phyloP scores from a whole-genome alignment of 2,888 invertebrate genomes.

The Dicycla oo region DNA sequence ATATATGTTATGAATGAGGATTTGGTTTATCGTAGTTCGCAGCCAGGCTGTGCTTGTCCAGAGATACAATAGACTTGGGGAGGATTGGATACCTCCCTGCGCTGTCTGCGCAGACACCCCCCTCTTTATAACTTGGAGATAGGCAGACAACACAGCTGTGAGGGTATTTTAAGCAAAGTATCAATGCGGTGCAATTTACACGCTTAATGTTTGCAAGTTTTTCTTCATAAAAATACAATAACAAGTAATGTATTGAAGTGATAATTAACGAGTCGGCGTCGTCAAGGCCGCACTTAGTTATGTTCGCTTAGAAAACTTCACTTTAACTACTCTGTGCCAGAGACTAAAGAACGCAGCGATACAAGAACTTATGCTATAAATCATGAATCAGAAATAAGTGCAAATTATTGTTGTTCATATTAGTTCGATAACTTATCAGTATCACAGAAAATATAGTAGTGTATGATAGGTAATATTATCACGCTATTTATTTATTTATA shows the following conservation, averaged over 20 bases:
- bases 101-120: conserved; percentile 23
- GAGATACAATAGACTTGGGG: conserved; percentile 3
- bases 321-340: conserved; percentile 4
- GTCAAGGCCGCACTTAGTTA: conserved; percentile 47
- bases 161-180: conserved; percentile 1
- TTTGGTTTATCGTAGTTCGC: conserved; percentile 27
- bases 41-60: conserved; percentile 18
- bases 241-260: conserved; percentile 37
- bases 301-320: conserved; percentile 27
- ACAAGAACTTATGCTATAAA: background rate
- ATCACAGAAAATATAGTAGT: background rate
- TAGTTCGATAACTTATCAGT: conserved; percentile 26
- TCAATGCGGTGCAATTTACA: conserved; percentile 1
- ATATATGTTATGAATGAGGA: conserved; percentile 32
- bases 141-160: conserved; percentile 1
- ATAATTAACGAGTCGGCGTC: conserved; percentile 50
- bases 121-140: background rate
- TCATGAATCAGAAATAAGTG: conserved; percentile 48
- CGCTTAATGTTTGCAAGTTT: conserved; percentile 21
- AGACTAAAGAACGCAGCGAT: conserved; percentile 16
- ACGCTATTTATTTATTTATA: conserved; percentile 10
- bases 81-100: conserved; percentile 14
- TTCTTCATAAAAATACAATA: conserved; percentile 28
- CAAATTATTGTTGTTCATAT: conserved; percentile 34
- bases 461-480: conserved; percentile 9